Evolutionary conservation across 2,797 vertebrate species (phyloP), one percentile per base, ranked within the genome.

Genomic region (Danio aesculapii): DNA sequence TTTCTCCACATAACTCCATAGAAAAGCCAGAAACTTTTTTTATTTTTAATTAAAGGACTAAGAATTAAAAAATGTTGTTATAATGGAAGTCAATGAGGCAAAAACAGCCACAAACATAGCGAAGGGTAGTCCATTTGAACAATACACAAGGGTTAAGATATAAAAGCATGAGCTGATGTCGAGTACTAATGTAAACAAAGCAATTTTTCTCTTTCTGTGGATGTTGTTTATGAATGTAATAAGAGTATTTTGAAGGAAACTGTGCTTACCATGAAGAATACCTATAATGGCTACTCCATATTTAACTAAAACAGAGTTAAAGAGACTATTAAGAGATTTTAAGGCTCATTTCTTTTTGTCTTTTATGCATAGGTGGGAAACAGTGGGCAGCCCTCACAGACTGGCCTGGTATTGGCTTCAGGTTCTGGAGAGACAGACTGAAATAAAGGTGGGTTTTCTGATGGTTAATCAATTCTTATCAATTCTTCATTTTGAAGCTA

Each of bases 351-450:
- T 61, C 2, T 21, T 1, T 19, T 53, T 30, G 30, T 30, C 53
- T 68, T n/a, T 19, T 47, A 14, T 79, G 6, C 85, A n/a, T 79
- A 95, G 94, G 87, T 95, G 95, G 94, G 88, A 93, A 81, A 88
- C 91, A 14, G 79, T 92, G 13, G 93, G 93, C 61, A 97, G 91
- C 87, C 95, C 97, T 19, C 95, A 96, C 88, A 96, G 83, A 90
- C 89, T 96, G 85, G 95, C 97, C 2, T 99, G 97, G 98, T 88
- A 96, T 84, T 99, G 97, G 98, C 94, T 98, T 86, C 95, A 97
- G 84, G 93, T 97, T 71, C 89, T 98, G 86, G 94, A 97, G 87
- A 95, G 93, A 85, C 95, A 95, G 94, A 93, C 92, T 49, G 89
- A 90, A 61, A 93, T 94, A 82, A 91, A 94, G 95, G 98, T 99